phyloP scores from a whole-genome alignment of 2,888 invertebrate genomes.

The Anoplius nigerrimus region DNA sequence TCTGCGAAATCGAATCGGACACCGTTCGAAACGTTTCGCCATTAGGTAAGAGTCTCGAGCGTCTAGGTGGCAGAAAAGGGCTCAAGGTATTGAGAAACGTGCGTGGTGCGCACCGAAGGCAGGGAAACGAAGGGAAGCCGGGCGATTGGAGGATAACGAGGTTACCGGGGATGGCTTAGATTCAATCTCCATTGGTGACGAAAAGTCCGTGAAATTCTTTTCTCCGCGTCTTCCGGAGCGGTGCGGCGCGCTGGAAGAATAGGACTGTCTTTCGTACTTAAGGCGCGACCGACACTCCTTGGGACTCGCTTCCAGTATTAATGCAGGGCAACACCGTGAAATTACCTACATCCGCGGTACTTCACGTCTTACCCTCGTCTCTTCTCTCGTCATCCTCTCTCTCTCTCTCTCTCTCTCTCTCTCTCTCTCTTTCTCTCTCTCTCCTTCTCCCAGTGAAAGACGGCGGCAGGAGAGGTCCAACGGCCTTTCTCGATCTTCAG shows the following conservation, averaged over 20 bases:
- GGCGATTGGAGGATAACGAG: conserved; percentile 26
- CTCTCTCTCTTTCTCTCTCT: conserved; percentile 12
- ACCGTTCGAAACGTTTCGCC: conserved; percentile 29
- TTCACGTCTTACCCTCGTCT: conserved; percentile 33
- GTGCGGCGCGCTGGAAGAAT: neutral
- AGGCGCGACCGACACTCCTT: conserved; percentile 27
- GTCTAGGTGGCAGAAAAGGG: conserved; percentile 1
- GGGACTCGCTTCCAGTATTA: conserved; percentile 51
- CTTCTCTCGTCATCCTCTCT: conserved; percentile 9
- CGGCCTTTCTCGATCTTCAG: conserved; percentile 36
- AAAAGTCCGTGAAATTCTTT: conserved; percentile 38
- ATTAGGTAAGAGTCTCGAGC: conserved; percentile 16
- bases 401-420: conserved; percentile 12
- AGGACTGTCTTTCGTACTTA: conserved; percentile 25
- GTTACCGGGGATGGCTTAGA: conserved; percentile 34
- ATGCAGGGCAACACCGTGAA: conserved; percentile 69
- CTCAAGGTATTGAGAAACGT: neutral
- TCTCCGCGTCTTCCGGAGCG: conserved; percentile 1
- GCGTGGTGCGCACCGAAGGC: neutral
- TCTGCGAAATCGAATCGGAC: conserved; percentile 11
- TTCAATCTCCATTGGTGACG: conserved; percentile 48
- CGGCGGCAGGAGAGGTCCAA: neutral
- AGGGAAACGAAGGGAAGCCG: conserved; percentile 1
- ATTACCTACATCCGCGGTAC: conserved; percentile 61
- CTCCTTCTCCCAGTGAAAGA: conserved; percentile 9